Base-by-base conservation (phyloP, 2,888 invertebrate species). In the Monochamus alternatus region DNA sequence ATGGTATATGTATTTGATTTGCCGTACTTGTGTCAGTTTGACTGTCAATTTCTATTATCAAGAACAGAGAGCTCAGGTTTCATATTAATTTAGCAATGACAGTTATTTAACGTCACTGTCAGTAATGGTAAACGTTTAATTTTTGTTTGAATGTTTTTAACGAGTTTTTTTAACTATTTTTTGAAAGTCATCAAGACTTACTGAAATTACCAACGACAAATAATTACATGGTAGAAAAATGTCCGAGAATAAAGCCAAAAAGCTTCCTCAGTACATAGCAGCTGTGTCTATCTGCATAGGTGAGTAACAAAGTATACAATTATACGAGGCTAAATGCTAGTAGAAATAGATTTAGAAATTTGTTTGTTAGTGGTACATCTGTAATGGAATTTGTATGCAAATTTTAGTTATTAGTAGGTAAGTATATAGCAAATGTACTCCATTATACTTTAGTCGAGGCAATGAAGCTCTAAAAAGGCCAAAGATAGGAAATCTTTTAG, bases 181-280 rank as follows among this genome's bases (percentile, higher is more conserved):
- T 47, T 32, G 12, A 32, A n/a, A 32, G 10, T 31, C 3, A 32
- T 32, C n/a, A 32, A 32, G 12, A 32, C 31, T 60, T 65, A 14
- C 5, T 47, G 47, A 10, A 47, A 65, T 65, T 47, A 22, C 5
- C 5, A 2, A 22, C 8, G 9, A 65, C 14, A 43, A n/a, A 63
- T 43, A n/a, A 63, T 3, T 63, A 9, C 10, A 3, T 3, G 47
- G 38, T 38, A 5, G 1, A 38, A 38, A 68, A 14, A 73, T 75
- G 72, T 30, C 74, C 0, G 59, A 73, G 22, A 65, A 47, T 47
- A 47, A 47, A 63, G 78, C 78, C 5, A 89, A 89, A 30, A 92
- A 91, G 83, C 84, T 92, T 31, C 93, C 93, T 0, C 94, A 94
- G 85, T 93, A 93, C 83, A 87, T 93, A 14, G 94, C 93, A 8